Evolutionary conservation across 2,888 invertebrate genomes (phyloP), one percentile per base, ranked within the genome.

Genomic region (Cinara cedri): DNA sequence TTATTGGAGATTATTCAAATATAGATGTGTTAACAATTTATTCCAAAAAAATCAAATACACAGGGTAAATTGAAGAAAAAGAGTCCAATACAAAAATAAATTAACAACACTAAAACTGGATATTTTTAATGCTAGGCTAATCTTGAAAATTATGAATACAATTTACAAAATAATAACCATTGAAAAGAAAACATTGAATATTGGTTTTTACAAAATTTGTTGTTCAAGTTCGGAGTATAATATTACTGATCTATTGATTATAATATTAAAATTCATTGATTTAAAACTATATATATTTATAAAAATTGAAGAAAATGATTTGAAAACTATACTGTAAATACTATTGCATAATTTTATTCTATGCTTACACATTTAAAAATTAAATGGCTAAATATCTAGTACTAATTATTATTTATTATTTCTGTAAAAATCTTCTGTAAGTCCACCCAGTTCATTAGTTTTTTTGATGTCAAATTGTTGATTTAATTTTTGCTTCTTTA

Each of bases 91-190:
- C 3, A 1, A 16, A 42, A 63, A 21, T 1, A 54, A 44, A 51
- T 9, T 54, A 9, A 42, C 16, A 65, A 26, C 44, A 24, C 13
- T 24, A 8, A 65, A 75, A 75, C 54, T 75, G 74, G 63, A 75
- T 75, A 75, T 75, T 75, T 75, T 75, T 65, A 75, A 75, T 75
- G 54, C 54, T 54, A 21, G 21, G 21, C 21, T 16, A 46, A 60
- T 42, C 34, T 34, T 6, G 34, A 34, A 34, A 34, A 34, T 6
- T 34, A 6, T 6, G 34, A 34, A 34, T 34, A 34, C 34, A 34
- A 34, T n/a, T 44, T n/a, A 24, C 57, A 19, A 26, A n/a, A 13
- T 0, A 26, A n/a, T n/a, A n/a, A n/a, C n/a, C n/a, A n/a, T n/a
- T n/a, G n/a, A n/a, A n/a, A n/a, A n/a, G n/a, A n/a, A n/a, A n/a